Percentiles rank a stretch among this genome's conserved stretches.
Conservation (phyloP, 2,888 invertebrate species). For the Syritta pipiens region DNA sequence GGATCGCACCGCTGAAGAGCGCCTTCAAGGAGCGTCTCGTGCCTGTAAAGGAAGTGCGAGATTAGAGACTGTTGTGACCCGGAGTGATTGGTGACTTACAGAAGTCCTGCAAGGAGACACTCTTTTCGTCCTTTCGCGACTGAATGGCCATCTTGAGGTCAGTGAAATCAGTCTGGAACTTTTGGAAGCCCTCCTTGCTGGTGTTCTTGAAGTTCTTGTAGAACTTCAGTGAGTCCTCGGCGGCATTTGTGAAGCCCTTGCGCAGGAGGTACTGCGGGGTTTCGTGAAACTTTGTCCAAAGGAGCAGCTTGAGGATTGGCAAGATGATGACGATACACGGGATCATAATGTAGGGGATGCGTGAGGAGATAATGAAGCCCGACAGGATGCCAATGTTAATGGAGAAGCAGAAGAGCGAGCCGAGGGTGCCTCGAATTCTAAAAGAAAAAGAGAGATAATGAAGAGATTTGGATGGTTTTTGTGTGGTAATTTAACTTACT, state of each 20-base stretch:
- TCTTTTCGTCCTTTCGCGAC: constrained; percentile 35
- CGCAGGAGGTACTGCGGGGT: constrained; percentile 75
- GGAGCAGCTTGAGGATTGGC: constrained; percentile 73
- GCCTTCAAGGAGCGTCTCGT: constrained; percentile 73
- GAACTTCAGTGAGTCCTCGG: constrained; percentile 74
- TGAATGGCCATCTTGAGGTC: constrained; percentile 71
- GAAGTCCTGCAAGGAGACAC: constrained; percentile 72
- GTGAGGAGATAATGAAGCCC: constrained; percentile 74
- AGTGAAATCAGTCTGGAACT: constrained; percentile 71
- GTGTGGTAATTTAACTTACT: constrained; percentile 71
- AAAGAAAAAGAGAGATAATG: background rate
- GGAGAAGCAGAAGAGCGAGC: constrained; percentile 75
- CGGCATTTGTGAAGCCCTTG: constrained; percentile 69
- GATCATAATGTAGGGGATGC: constrained; percentile 74
- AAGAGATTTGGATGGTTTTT: too few relatives aligned
- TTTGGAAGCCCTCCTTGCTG: constrained; percentile 71
- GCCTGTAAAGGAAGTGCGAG: constrained; percentile 70
- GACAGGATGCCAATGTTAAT: constrained; percentile 75
- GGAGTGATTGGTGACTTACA: constrained; percentile 70
- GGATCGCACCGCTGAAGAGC: constrained; percentile 71
- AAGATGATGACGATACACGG: constrained; percentile 74
- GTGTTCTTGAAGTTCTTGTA: constrained; percentile 72
- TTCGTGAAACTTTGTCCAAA: constrained; percentile 74
- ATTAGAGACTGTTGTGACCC: background rate
- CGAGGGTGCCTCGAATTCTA: constrained; percentile 76